phyloP scores from a whole-genome alignment of 2,888 invertebrate genomes.

The Sinotaia quadrata region DNA sequence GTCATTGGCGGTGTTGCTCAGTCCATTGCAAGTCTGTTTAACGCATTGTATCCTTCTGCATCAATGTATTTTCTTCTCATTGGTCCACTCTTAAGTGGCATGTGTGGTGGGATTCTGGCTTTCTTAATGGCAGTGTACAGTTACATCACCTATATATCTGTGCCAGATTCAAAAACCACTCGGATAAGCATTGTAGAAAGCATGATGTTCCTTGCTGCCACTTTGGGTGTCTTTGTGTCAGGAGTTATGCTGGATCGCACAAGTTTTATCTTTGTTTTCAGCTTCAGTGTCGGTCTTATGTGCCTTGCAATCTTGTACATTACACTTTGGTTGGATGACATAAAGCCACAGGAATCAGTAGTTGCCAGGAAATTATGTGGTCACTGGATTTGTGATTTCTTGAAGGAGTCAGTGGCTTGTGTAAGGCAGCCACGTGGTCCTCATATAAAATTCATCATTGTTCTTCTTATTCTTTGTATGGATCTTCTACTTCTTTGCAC shows the following conservation, averaged over 20 bases:
- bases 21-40: slow-evolving; percentile 52
- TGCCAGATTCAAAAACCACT: slow-evolving; percentile 80
- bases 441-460: slow-evolving; percentile 39
- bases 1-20: slow-evolving; percentile 69
- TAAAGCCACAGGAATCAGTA: slow-evolving; percentile 33
- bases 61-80: slow-evolving; percentile 63
- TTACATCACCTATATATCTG: slow-evolving; percentile 86
- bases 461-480: slow-evolving; percentile 43
- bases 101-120: slow-evolving; percentile 72
- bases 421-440: slow-evolving; percentile 46
- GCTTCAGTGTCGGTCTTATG: slow-evolving; percentile 63
- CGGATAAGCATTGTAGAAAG: slow-evolving; percentile 87
- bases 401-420: slow-evolving; percentile 38
- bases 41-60: slow-evolving; percentile 58
- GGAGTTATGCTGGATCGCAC: slow-evolving; percentile 80
- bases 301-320: slow-evolving; percentile 69
- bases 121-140: slow-evolving; percentile 76
- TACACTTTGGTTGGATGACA: slow-evolving; percentile 53
- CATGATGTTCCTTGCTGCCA: slow-evolving; percentile 87
- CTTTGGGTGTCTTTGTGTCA: slow-evolving; percentile 85
- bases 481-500: slow-evolving; percentile 48
- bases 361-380: neutral
- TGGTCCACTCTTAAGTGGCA: slow-evolving; percentile 70
- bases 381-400: slow-evolving; percentile 24
- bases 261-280: slow-evolving; percentile 70